Base-by-base conservation (phyloP, 2,113 vertebrate genomes). In the Calypte anna region DNA sequence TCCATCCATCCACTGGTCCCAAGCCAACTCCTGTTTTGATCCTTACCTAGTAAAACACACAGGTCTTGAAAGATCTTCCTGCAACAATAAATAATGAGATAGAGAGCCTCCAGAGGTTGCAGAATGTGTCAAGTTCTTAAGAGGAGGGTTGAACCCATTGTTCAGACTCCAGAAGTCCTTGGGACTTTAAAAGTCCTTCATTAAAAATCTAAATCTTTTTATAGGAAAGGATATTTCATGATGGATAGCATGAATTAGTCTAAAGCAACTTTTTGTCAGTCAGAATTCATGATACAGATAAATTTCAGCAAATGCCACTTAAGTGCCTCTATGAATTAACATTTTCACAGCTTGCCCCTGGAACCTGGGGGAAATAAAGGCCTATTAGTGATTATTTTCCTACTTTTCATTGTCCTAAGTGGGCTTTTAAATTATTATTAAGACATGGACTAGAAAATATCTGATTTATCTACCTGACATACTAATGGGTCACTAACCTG, bases 381-480 rank as follows among this genome's bases (percentile, higher is more conserved):
- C 81, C 90, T 94, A 43, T 19, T 24, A 51, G 82, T 94, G 95
- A 96, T 96, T 95, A 97, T 97, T 98, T 97, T 96, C 78, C 62
- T 91, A 86, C 86, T 96, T 96, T 83, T 88, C 67, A 86, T 78
- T 28, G n/a, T 95, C 93, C 82, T 91, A 89, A 80, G 86, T 82
- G 91, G 51, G 69, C 14, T 68, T 68, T 25, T 79, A 30, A 30
- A 87, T 94, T 94, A 91, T 97, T 97, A 96, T 97, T 94, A 96
- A 94, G 88, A 94, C 91, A 84, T 82, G 75, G 72, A 44, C 79
- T 94, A 91, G 96, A 93, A 96, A 82, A 80, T 33, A 73, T 69
- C 89, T 87, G 96, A 97, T 97, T 98, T 97, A 98, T 96, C 88
- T 59, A 86, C 64, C 89, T 97, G 96, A 94, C 94, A 96, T 70